Base-by-base conservation (phyloP, 2,113 vertebrate species). In the Ctenodactylus gundi region DNA sequence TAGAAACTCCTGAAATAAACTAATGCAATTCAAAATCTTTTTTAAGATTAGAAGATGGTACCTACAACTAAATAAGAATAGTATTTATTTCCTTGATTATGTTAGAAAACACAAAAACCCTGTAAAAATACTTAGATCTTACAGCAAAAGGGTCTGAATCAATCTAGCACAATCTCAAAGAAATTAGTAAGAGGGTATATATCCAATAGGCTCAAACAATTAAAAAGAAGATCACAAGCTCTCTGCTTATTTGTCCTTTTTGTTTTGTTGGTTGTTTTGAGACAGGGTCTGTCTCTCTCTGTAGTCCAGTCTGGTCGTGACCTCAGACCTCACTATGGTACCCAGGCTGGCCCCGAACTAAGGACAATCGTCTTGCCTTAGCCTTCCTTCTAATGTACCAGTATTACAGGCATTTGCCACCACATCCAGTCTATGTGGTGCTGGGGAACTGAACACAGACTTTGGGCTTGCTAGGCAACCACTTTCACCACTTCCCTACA, bases 1-100 rank as follows among this genome's bases (percentile, higher is more conserved):
- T 3, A 89, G 46, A 83, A 95, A 88, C 21, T 92, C 94, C 82
- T 84, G 29, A 90, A 96, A 91, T 65, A 75, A 86, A 57, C 27
- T 65, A 90, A 92, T 55, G 90, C 2, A 86, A 75, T 12, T 85
- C 20, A 68, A 93, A 97, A 46, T 81, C 44, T 77, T 7, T 96
- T 92, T 53, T 49, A 88, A 90, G 14, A 72, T 29, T 70, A 44
- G 6, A 94, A 75, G 11, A 85, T 13, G 23, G 25, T 84, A 72
- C 7, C 18, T 94, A 41, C 49, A n/a, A n/a, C n/a, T n/a, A 91
- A 86, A 91, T 76, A 67, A 88, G 91, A 93, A 73, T 25, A 72
- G 0, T 82, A 58, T 46, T 84, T 62, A 84, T 72, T 75, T 75
- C 46, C 31, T 70, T 41, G 21, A 7, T 68, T 87, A 51, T 83